phyloP scores from a whole-genome alignment of 2,797 vertebrate species.

The Danio kyathit region DNA sequence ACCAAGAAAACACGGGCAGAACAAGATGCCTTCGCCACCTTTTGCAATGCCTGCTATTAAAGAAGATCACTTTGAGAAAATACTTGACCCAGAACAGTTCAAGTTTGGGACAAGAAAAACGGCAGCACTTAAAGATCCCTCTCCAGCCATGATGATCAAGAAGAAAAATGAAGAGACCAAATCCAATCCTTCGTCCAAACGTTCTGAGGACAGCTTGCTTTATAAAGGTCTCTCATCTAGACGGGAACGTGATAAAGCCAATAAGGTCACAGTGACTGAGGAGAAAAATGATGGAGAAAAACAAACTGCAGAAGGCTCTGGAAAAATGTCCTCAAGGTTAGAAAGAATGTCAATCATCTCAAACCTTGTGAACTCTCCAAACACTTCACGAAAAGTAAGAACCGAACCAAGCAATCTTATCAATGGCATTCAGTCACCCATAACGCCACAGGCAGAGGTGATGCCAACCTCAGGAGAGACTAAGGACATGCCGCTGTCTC shows the following conservation, averaged over 20 bases:
- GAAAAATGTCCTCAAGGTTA: constrained; percentile 84
- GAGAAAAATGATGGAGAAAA: constrained; percentile 64
- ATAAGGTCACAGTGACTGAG: constrained; percentile 53
- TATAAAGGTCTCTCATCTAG: constrained; percentile 75
- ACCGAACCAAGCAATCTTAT: constrained; percentile 56
- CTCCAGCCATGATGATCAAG: constrained; percentile 86
- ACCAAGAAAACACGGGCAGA: constrained; percentile 84
- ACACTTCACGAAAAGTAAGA: constrained; percentile 61
- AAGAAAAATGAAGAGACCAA: constrained; percentile 81
- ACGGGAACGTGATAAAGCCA: constrained; percentile 61
- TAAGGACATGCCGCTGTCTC: constrained; percentile 52
- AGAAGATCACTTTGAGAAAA: constrained; percentile 91
- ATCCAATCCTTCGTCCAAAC: constrained; percentile 76
- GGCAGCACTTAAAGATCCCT: constrained; percentile 72
- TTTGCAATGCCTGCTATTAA: constrained; percentile 92
- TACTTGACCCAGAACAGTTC: constrained; percentile 88
- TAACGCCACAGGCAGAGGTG: constrained; percentile 41
- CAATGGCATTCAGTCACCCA: constrained; percentile 49
- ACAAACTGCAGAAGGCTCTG: constrained; percentile 71
- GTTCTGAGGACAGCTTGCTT: constrained; percentile 81
- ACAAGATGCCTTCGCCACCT: constrained; percentile 80
- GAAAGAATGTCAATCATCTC: constrained; percentile 92
- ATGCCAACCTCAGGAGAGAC: constrained; percentile 43
- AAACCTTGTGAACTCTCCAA: constrained; percentile 78
- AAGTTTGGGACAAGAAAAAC: constrained; percentile 88